A percentile compares a stretch with the other conserved stretches of the same genome.
Evolutionary conservation across 2,797 vertebrate species (phyloP).

Genomic region (Clamator glandarius): DNA sequence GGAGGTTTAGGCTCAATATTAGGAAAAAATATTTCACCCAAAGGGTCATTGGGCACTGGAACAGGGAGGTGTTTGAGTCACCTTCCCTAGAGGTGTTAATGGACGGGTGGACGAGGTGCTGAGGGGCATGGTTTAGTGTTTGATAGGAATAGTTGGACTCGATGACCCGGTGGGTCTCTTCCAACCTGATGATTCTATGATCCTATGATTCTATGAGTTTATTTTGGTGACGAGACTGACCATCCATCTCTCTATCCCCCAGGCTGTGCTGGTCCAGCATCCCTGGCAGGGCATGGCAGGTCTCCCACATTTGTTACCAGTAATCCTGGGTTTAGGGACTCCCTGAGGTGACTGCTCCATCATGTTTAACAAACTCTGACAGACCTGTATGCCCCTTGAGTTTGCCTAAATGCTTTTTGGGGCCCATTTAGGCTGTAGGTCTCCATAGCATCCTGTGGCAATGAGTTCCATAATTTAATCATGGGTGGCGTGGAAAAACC

Average conservation of each 20-base stretch:
- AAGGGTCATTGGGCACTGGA: no score
- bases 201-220: no score
- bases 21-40: no score
- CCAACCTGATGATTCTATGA: no score
- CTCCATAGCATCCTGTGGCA: conserved; percentile 47
- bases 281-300: not conserved
- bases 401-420: conserved; percentile 30
- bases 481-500: not conserved
- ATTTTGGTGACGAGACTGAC: not conserved
- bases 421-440: conserved; percentile 17
- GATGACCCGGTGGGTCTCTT: no score
- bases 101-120: no score
- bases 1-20: no score
- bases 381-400: not conserved
- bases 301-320: fast-evolving
- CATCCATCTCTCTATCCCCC: not conserved
- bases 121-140: no score
- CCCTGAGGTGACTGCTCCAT: conserved; percentile 5
- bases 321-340: not conserved
- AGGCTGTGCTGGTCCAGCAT: not conserved
- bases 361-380: not conserved
- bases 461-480: conserved; percentile 23
- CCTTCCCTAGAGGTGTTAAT: no score
- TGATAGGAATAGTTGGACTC: no score
- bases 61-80: no score